Evolutionary conservation across 1,140 invertebrate species (phyloP).

Genomic region (Eupeodes corollae): DNA sequence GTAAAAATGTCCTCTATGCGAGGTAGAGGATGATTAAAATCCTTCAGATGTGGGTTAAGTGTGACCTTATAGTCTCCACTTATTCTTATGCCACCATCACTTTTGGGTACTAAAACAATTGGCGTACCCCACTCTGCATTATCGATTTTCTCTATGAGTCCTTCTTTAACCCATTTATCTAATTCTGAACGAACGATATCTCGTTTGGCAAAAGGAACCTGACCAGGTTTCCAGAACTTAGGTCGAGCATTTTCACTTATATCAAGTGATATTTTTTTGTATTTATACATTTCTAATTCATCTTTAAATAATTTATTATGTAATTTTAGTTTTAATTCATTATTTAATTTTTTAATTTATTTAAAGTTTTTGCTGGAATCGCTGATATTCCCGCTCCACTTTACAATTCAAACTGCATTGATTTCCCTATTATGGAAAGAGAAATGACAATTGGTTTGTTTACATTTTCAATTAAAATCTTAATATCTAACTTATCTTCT

Average conservation of each 20-base stretch:
- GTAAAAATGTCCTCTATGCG: constrained; percentile 25
- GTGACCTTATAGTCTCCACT: constrained; percentile 38
- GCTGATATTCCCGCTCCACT: too few species aligned
- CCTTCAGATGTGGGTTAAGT: constrained; percentile 26
- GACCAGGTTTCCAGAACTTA: constrained; percentile 18
- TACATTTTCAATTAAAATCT: too few species aligned
- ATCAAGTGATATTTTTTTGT: constrained; percentile 1
- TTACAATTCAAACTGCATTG: too few species aligned
- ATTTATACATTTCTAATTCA: constrained; percentile 4
- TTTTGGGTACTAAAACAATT: constrained; percentile 16
- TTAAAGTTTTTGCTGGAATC: too few species aligned
- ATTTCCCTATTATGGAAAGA: too few species aligned
- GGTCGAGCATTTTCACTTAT: constrained; percentile 13
- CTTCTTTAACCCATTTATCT: constrained; percentile 10
- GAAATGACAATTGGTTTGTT: too few species aligned
- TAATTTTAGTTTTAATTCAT: constrained; percentile 1
- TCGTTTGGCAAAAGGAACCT: constrained; percentile 15
- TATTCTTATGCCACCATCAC: constrained; percentile 13
- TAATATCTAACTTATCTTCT: too few species aligned
- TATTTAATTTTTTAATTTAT: constrained; percentile 1
- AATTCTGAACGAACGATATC: constrained; percentile 12
- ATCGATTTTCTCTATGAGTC: constrained; percentile 8
- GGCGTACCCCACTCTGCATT: constrained; percentile 18
- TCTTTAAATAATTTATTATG: constrained; percentile 4
- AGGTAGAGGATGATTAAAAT: constrained; percentile 32